Percentiles rank a stretch among this genome's conserved stretches.
These are phyloP conservation scores for Gracilinanus agilis DNA, from an alignment of 2,113 vertebrate genomes.

Conservation along the genomic window DNA sequence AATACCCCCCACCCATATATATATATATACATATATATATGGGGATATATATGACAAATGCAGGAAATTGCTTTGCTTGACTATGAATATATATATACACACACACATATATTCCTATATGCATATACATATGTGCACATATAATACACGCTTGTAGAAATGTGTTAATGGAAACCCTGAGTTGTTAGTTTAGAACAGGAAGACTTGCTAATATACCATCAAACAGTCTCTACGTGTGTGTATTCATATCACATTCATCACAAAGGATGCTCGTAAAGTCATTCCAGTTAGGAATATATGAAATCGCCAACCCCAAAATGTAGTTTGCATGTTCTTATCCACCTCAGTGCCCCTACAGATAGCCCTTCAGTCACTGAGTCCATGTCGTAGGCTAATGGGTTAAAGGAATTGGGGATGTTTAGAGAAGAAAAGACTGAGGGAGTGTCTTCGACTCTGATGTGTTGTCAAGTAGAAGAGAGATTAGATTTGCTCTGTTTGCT, in stretches of 20 bases:
- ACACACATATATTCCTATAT: background rate
- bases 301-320: background rate
- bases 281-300: background rate
- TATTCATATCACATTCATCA: background rate
- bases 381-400: background rate
- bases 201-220: background rate
- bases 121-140: background rate
- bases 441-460: background rate
- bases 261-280: background rate
- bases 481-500: background rate
- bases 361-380: too few relatives aligned
- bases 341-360: too few relatives aligned
- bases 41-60: too few relatives aligned
- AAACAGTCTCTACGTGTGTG: background rate
- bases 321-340: background rate
- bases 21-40: background rate
- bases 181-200: background rate
- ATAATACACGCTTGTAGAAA: background rate
- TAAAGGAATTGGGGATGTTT: background rate
- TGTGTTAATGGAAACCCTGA: background rate
- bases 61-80: too few relatives aligned
- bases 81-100: too few relatives aligned
- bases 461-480: background rate
- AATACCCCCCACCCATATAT: background rate
- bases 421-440: background rate